Evolutionary conservation across 2,113 vertebrate genomes (phyloP).

Genomic region (Microcebus jonahi): DNA sequence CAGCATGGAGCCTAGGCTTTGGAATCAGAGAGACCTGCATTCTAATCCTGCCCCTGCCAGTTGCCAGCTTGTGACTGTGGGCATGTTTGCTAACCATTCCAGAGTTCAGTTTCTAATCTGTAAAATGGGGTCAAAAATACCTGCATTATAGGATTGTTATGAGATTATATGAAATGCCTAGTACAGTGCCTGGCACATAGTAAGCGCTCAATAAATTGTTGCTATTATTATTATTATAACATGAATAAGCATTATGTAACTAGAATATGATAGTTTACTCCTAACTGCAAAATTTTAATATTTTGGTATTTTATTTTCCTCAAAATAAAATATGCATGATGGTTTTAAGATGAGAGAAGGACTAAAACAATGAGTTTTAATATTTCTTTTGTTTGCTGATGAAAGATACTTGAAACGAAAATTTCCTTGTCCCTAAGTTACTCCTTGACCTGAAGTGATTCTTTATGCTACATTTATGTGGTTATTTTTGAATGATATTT

Average conservation of each 20-base stretch:
- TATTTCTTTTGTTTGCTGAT: conserved; percentile 42
- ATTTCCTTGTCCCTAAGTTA: conserved; percentile 13
- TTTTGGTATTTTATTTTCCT: conserved; percentile 28
- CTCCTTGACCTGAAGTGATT: neutral
- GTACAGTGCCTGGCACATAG: conserved; percentile 75
- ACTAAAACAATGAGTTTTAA: conserved; percentile 21
- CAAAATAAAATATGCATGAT: conserved; percentile 30
- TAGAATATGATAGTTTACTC: neutral
- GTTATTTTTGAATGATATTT: neutral
- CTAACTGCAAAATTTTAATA: neutral
- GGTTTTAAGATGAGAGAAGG: conserved; percentile 23
- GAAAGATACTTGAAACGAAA: conserved; percentile 5
- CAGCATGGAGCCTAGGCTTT: neutral
- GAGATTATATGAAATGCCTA: conserved; percentile 45
- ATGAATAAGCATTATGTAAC: neutral
- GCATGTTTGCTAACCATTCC: neutral
- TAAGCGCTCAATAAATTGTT: conserved; percentile 64
- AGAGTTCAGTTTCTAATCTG: conserved; percentile 59
- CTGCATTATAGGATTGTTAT: neutral
- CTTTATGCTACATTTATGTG: conserved; percentile 49
- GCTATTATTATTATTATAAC: conserved; percentile 52
- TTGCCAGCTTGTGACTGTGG: conserved; percentile 11
- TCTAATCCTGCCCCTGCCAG: neutral
- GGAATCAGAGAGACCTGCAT: neutral
- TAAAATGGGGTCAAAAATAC: conserved; percentile 57